These are phyloP conservation scores for Linnaemya tessellans DNA, from an alignment of 2,888 invertebrate species.

Conservation along the genomic window DNA sequence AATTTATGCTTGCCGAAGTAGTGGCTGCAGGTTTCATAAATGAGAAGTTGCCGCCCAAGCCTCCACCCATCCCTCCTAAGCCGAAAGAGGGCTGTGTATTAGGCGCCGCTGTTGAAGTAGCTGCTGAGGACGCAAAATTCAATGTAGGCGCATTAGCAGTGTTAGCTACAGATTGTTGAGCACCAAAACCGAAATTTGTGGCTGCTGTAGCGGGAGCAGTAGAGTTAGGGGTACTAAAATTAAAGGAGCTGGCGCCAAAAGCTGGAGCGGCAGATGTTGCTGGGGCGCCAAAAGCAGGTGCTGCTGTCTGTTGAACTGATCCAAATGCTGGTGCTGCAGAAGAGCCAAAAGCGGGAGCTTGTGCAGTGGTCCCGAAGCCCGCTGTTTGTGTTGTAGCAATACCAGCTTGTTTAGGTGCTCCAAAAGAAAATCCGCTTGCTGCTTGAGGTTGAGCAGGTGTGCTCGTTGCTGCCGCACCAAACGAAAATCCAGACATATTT, in stretches of 20 bases:
- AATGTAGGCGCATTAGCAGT: constrained; percentile 73
- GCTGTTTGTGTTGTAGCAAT: constrained; percentile 44
- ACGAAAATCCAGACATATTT: constrained; percentile 74
- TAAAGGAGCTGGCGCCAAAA: constrained; percentile 63
- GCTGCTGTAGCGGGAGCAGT: constrained; percentile 61
- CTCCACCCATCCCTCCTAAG: constrained; percentile 70
- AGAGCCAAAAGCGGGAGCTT: constrained; percentile 67
- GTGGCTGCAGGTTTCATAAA: constrained; percentile 78
- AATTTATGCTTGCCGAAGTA: constrained; percentile 80
- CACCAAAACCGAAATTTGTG: constrained; percentile 74
- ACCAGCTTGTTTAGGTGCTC: constrained; percentile 64
- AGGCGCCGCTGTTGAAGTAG: constrained; percentile 47
- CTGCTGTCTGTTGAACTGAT: constrained; percentile 61
- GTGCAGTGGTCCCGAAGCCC: constrained; percentile 9
- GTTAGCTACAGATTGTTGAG: constrained; percentile 61
- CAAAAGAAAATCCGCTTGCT: constrained; percentile 74
- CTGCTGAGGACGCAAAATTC: constrained; percentile 73
- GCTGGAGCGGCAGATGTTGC: constrained; percentile 71
- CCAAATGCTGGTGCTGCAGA: constrained; percentile 69
- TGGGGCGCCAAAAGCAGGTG: constrained; percentile 75
- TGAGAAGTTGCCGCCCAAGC: constrained; percentile 73
- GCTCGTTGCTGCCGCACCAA: constrained; percentile 73
- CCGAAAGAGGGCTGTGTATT: constrained; percentile 73
- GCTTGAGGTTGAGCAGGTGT: constrained; percentile 48
- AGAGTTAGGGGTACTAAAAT: constrained; percentile 54